These are phyloP conservation scores for Samia ricini DNA, from an alignment of 1,140 invertebrate species.

Conservation along the genomic window DNA sequence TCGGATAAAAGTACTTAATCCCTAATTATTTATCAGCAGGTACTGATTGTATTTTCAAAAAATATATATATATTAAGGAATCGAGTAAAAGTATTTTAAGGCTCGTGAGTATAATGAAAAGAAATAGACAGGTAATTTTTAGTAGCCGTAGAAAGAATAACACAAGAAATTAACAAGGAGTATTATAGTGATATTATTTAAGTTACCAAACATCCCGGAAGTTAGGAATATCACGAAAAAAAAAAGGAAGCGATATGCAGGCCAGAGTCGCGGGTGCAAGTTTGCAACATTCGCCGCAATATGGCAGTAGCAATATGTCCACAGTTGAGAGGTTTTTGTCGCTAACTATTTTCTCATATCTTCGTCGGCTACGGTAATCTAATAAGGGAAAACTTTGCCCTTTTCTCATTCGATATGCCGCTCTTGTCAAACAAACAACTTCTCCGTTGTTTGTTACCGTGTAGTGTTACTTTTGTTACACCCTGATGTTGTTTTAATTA, in stretches of 20 bases:
- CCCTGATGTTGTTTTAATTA: not conserved
- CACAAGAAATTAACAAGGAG: not conserved
- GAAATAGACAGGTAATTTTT: not conserved
- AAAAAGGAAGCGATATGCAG: constrained; percentile 55
- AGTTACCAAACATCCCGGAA: not conserved
- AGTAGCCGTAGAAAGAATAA: not conserved
- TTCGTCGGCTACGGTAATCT: constrained; percentile 60
- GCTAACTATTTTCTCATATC: constrained; percentile 68
- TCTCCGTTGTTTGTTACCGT: constrained; percentile 45
- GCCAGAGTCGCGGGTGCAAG: constrained; percentile 53
- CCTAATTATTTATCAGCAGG: too few species aligned
- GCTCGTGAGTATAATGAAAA: too few species aligned
- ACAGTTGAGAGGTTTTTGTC: constrained; percentile 62
- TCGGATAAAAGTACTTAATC: too few species aligned
- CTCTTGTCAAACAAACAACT: constrained; percentile 45
- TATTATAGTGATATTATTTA: not conserved
- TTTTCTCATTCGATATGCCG: constrained; percentile 65
- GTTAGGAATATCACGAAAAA: not conserved
- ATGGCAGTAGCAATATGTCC: constrained; percentile 67
- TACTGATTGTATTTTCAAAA: too few species aligned
- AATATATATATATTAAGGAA: too few species aligned
- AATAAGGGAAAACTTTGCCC: constrained; percentile 70
- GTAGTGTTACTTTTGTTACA: constrained; percentile 9
- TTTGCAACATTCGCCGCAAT: constrained; percentile 54
- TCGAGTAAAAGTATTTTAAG: too few species aligned